Conservation (phyloP, 2,113 vertebrate genomes). For the Percopsis transmontana region DNA sequence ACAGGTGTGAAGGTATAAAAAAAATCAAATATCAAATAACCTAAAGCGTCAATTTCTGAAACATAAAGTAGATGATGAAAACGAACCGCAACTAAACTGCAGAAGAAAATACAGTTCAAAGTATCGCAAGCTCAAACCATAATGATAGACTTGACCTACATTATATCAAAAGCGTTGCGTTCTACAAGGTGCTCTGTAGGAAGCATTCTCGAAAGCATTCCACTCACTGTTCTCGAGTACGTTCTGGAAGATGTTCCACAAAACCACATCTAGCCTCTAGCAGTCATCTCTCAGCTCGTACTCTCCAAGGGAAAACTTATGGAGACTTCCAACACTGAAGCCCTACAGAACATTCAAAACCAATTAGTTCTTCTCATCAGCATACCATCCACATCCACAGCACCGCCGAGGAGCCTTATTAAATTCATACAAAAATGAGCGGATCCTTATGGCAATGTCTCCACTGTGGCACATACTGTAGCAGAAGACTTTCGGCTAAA, state of each 20-base stretch:
- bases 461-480: slow-evolving; percentile 1
- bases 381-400: slow-evolving; percentile 48
- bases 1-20: too few relatives aligned
- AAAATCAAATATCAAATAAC: slow-evolving; percentile 9
- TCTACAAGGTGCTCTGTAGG: background rate
- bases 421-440: slow-evolving; percentile 51
- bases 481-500: slow-evolving; percentile 20
- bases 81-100: background rate
- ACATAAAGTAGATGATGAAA: background rate
- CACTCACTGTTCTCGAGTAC: too few relatives aligned
- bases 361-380: slow-evolving; percentile 58
- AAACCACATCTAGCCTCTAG: too few relatives aligned
- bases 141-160: too few relatives aligned
- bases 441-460: slow-evolving; percentile 48
- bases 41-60: background rate
- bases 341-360: slow-evolving; percentile 55
- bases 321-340: slow-evolving; percentile 39
- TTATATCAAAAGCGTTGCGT: too few relatives aligned
- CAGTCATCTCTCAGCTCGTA: background rate
- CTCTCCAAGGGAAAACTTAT: slow-evolving; percentile 32
- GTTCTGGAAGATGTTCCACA: too few relatives aligned
- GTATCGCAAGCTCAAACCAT: background rate
- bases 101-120: background rate
- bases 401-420: slow-evolving; percentile 55
- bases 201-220: too few relatives aligned